Percentiles rank a stretch among this genome's conserved stretches.
Conservation (phyloP, 1,140 invertebrate genomes). For the Drosophila ogumai region DNA sequence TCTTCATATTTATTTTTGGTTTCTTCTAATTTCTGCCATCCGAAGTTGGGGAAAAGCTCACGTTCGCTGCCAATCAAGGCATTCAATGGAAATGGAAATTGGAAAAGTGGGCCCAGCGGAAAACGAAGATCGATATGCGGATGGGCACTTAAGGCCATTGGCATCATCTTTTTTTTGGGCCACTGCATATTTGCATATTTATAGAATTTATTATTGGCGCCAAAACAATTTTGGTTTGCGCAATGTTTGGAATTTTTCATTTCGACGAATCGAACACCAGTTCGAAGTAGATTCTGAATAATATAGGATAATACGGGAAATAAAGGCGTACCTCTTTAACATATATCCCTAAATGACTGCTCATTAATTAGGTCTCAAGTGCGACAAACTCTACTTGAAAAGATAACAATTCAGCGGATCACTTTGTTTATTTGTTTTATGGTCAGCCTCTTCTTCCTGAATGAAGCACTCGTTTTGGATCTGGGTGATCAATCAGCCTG, state of each 20-base stretch:
- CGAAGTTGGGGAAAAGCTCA: constrained; percentile 46
- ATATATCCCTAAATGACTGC: neutral
- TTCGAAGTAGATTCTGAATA: neutral
- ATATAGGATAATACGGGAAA: neutral
- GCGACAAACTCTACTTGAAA: neutral
- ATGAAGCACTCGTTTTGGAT: constrained; percentile 7
- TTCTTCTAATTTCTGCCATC: constrained; percentile 12
- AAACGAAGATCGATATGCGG: constrained; percentile 9
- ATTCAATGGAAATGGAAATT: constrained; percentile 22
- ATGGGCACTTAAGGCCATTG: constrained; percentile 59
- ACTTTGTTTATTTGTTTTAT: constrained; percentile 14
- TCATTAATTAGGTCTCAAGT: neutral
- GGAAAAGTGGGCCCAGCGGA: neutral
- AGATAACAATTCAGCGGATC: neutral
- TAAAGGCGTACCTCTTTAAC: neutral
- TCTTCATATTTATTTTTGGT: constrained; percentile 1
- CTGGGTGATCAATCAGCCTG: constrained; percentile 22
- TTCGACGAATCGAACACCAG: neutral
- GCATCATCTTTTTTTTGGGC: constrained; percentile 31
- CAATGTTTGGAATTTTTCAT: constrained; percentile 28
- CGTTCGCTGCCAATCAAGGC: constrained; percentile 68
- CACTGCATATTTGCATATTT: constrained; percentile 55
- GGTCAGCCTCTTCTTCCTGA: neutral
- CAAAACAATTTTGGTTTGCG: constrained; percentile 6
- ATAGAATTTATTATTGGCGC: constrained; percentile 61